Evolutionary conservation across 2,113 vertebrate genomes (phyloP), one percentile per base, ranked within the genome.

Genomic region (Varanus salvator): DNA sequence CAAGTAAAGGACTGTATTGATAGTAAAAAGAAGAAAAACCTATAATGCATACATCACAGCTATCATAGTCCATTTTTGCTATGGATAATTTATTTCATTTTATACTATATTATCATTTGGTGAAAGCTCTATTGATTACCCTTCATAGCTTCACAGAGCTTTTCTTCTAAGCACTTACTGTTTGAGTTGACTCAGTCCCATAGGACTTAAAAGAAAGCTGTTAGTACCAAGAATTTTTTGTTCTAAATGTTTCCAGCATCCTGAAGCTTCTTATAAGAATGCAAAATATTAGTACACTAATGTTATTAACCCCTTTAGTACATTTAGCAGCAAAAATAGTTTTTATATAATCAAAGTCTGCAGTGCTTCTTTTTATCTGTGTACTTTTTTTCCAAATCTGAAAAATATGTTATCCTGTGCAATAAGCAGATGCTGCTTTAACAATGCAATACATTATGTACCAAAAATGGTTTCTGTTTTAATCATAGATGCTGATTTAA

Each of bases 401-500:
- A 98, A 98, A 98, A 99, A 98, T 98, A 97, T 98, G 98, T 99
- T 98, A 97, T 98, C 97, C 97, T 98, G 97, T 98, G 97, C 98
- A 98, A 98, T 98, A 98, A 99, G 98, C 98, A 99, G 98, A 98
- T 99, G 98, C 98, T 98, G 96, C 97, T 98, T 96, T 98, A 99
- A 99, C 98, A 98, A 97, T 98, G 98, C 97, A 98, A 98, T 99
- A 97, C 97, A 98, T 99, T 98, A 98, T 99, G 98, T 98, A 99
- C 98, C 97, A 98, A 98, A 98, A 99, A 98, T 98, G 97, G 98
- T 98, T 97, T 98, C 98, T 97, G 96, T 98, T 98, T 98, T 99
- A 98, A 98, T 98, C 98, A 98, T 98, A 98, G 98, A 98, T 97
- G 97, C 98, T 98, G 98, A 98, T 98, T 99, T 98, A 98, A 98